Percentiles rank a stretch among this genome's conserved stretches.
Conservation (phyloP, 2,888 invertebrate genomes). For the Luperina nickerlii region DNA sequence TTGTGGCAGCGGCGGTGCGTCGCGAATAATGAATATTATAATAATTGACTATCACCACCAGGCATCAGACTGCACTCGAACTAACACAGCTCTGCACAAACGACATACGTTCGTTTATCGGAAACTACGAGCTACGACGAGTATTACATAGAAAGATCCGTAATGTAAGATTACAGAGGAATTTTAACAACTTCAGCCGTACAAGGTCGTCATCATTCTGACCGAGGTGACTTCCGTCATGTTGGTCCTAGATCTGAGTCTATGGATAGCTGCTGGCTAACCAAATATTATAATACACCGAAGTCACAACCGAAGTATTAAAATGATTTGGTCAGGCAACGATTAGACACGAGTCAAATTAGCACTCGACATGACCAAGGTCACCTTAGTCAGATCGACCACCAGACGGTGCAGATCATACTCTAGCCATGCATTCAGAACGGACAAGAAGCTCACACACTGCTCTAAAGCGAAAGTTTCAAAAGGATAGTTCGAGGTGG, state of each 20-base stretch:
- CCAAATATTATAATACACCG: conserved; percentile 9
- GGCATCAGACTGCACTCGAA: conserved; percentile 72
- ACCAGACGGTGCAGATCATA: not conserved
- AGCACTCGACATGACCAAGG: not conserved
- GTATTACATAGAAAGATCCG: not conserved
- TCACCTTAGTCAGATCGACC: not conserved
- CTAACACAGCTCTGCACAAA: conserved; percentile 58
- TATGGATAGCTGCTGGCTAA: not conserved
- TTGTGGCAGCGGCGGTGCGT: conserved; percentile 68
- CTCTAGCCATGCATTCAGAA: not conserved
- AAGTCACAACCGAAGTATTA: conserved; percentile 33
- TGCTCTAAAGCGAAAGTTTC: conserved; percentile 37
- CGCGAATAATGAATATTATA: conserved; percentile 78
- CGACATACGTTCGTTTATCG: conserved; percentile 55
- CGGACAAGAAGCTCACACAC: conserved; percentile 18
- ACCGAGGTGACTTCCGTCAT: not conserved
- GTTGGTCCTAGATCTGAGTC: not conserved
- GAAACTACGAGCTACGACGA: conserved; percentile 10
- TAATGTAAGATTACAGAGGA: conserved; percentile 7
- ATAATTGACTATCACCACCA: conserved; percentile 87
- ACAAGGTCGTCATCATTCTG: not conserved
- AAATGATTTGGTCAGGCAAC: conserved; percentile 1
- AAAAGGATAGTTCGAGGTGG: conserved; percentile 18
- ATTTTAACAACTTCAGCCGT: not conserved
- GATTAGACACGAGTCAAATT: not conserved